Evolutionary conservation across 1,140 invertebrate genomes (phyloP), one percentile per base, ranked within the genome.

Genomic region (Mesaphorura yosii): DNA sequence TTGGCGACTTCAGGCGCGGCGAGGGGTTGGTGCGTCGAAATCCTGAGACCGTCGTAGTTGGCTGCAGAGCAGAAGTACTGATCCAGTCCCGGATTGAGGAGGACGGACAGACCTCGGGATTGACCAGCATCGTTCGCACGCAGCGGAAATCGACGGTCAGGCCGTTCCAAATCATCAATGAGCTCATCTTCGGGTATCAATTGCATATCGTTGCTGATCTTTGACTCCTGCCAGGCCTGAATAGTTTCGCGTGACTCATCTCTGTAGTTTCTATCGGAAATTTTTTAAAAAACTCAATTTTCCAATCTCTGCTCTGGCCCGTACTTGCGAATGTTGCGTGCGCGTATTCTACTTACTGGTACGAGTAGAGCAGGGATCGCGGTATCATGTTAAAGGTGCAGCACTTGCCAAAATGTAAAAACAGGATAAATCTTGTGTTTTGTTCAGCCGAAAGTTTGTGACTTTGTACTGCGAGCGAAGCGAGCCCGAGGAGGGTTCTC

Each of bases 51-150:
- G 27, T 76, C 72, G 56, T 83, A 83, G 59, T 77, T 78, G 0
- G 82, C 82, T 15, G 82, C 82, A 27, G 82, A 82, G 61, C 84
- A 86, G 65, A 80, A 85, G 65, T 88, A 87, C 62, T 86, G 78
- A 1, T 75, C 69, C 0, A 79, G 56, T 41, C 83, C 76, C 0
- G 57, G 53, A 52, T 59, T 23, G 4, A 59, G 44, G 3, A 59
- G 49, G 12, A 59, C 45, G 0, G 53, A 51, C 14, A 59, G 22
- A 2, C 57, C 57, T 25, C 20, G 46, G 2, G 40, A 25, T 40
- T 51, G 53, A 29, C 57, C 57, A 22, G 45, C 12, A 3, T 28
- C 4, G 3, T 28, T 2, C 41, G 45, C 27, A 2, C 48, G 48
- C 23, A 37, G 17, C 0, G 51, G 51, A 6, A 31, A 15, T 28